Evolutionary conservation across 2,888 invertebrate genomes (phyloP), one percentile per base, ranked within the genome.

Genomic region (Macrophya alboannulata): DNA sequence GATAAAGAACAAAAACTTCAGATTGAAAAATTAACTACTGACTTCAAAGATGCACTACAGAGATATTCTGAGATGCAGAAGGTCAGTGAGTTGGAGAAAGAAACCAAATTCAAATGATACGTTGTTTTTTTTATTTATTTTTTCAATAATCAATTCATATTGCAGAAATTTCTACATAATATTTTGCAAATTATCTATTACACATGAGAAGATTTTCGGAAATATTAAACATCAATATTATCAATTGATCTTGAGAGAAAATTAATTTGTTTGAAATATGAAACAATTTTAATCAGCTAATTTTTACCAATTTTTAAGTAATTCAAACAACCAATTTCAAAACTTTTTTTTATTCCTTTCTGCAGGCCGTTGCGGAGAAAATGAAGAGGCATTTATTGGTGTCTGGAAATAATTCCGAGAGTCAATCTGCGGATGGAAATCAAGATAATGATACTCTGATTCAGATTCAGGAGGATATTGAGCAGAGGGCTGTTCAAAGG

Each of bases 1-100:
- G 97, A 97, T 92, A 97, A 97, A 89, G 96, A 97, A 86, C 97
- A 97, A 92, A 97, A 97, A 91, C 94, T 98, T 87, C 98, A 98
- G 93, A 96, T 97, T 84, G 98, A 98, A 89, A 96, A 97, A 90
- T 95, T 98, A 17, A 97, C 97, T 15, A 96, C 96, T 89, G 97
- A 97, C 90, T 98, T 98, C 92, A 96, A 96, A 88, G 97, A 97
- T 88, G 96, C 97, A 1, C 95, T 98, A 25, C 96, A 96, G 87
- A 96, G 96, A 91, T 98, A 98, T 92, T 96, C 97, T 76, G 94
- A 95, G 31, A 95, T 97, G 90, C 98, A 98, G 93, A 97, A 97
- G 95, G 97, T 97, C 94, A 88, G 90, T 90, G 88, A 86, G 62
- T 43, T 37, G n/a, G 21, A 4, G 45, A 8, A 40, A 10, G 21